phyloP scores from a whole-genome alignment of 2,113 vertebrate species.

The Brienomyrus brachyistius region DNA sequence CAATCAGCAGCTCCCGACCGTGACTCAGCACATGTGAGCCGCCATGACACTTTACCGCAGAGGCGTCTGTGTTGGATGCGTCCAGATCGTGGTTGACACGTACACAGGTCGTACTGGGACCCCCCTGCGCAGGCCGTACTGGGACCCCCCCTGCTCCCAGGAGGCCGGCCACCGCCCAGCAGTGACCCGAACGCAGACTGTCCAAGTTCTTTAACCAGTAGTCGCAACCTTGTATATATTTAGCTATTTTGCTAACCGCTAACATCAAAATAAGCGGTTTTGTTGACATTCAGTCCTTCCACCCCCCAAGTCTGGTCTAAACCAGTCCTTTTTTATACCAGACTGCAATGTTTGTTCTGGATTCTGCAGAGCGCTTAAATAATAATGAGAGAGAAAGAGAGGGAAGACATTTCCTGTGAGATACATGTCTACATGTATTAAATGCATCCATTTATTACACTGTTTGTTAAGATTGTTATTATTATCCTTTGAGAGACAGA shows the following conservation, averaged over 20 bases:
- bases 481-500: constrained; percentile 5
- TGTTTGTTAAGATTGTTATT: neutral
- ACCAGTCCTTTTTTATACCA: neutral
- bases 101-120: neutral
- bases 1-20: constrained; percentile 40
- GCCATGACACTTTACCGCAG: neutral
- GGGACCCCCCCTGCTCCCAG: neutral
- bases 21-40: constrained; percentile 14
- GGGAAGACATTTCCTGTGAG: neutral
- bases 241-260: neutral
- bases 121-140: too few species aligned
- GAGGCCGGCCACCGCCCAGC: neutral
- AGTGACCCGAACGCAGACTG: neutral
- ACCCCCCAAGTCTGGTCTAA: neutral
- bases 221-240: neutral
- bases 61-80: neutral
- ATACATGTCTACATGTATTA: constrained; percentile 29
- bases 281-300: neutral
- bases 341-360: neutral
- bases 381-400: neutral
- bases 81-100: neutral
- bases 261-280: neutral
- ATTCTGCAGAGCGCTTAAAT: neutral
- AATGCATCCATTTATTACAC: constrained; percentile 45
- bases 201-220: neutral